A percentile compares a stretch with the other conserved stretches of the same genome.
These are phyloP conservation scores for Micronisus gabar DNA, from an alignment of 2,113 vertebrate genomes.

Conservation along the genomic window DNA sequence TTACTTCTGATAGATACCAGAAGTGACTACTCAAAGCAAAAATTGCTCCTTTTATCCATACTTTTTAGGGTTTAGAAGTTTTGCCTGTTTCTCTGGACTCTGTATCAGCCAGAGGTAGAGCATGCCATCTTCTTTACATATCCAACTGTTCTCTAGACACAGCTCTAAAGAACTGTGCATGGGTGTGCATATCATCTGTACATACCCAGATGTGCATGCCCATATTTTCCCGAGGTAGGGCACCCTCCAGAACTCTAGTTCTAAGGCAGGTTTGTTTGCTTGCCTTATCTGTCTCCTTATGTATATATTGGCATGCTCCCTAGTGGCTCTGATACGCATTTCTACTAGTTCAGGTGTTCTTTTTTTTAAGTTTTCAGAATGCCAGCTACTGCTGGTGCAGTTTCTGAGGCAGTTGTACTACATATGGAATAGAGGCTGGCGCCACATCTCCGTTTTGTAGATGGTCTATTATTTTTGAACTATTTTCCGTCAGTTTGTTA, in stretches of 20 bases:
- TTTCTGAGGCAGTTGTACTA: not conserved
- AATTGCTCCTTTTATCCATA: not conserved
- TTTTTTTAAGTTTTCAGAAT: not conserved
- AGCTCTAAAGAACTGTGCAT: not conserved
- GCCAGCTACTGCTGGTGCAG: not conserved
- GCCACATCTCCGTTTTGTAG: not conserved
- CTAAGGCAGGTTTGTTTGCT: not conserved
- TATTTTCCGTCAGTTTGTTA: not conserved
- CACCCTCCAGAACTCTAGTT: not conserved
- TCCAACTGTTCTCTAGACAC: not conserved
- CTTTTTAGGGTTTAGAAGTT: not conserved
- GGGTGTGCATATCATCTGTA: not conserved
- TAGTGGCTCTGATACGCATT: not conserved
- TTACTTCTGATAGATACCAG: not conserved
- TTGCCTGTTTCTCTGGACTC: not conserved
- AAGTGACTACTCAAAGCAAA: not conserved
- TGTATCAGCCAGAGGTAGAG: not conserved
- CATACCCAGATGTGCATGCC: fast-evolving
- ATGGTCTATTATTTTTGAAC: not conserved
- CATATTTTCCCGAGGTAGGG: not conserved
- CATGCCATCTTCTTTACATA: not conserved
- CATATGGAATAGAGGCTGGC: not conserved
- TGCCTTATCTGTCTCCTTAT: fast-evolving
- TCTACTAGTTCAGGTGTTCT: not conserved
- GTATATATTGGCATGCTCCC: not conserved